These are phyloP conservation scores for Porites evermanni DNA, from an alignment of 92 coral and sea anemone genomes.

Conservation along the genomic window DNA sequence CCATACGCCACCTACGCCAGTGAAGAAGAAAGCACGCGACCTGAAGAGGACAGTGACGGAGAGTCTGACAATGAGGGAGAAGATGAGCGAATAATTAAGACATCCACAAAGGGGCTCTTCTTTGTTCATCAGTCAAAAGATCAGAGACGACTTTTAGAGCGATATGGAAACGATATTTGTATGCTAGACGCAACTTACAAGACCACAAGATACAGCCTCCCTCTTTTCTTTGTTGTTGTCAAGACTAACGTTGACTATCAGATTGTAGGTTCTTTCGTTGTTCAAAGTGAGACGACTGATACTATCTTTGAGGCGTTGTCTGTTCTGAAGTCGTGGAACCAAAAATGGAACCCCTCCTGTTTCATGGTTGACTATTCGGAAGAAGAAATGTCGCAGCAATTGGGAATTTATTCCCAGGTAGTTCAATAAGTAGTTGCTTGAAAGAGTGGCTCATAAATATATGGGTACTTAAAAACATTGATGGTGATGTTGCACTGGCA, in stretches of 20 bases:
- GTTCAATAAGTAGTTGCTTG: too few relatives aligned
- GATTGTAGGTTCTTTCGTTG: too few relatives aligned
- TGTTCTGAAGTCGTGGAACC: too few relatives aligned
- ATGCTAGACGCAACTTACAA: not conserved
- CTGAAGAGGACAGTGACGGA: not conserved
- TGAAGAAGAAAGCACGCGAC: not conserved
- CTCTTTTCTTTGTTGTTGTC: not conserved
- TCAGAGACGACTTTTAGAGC: slow-evolving; percentile 4
- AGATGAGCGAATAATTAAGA: not conserved
- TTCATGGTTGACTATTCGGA: too few relatives aligned
- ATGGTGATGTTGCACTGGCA: too few relatives aligned
- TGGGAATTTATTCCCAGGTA: too few relatives aligned
- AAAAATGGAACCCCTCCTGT: too few relatives aligned
- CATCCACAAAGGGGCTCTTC: slow-evolving; percentile 18
- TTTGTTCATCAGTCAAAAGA: not conserved
- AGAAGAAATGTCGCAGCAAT: too few relatives aligned
- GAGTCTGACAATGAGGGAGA: slow-evolving; percentile 14
- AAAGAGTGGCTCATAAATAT: too few relatives aligned
- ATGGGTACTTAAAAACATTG: too few relatives aligned
- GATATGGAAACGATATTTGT: not conserved
- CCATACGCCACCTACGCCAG: slow-evolving; percentile 18
- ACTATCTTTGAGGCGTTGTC: too few relatives aligned
- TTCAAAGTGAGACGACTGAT: too few relatives aligned
- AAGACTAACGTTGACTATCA: not conserved
- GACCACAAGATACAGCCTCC: not conserved